phyloP scores from a whole-genome alignment of 2,113 vertebrate genomes.

The Cavia aperea region DNA sequence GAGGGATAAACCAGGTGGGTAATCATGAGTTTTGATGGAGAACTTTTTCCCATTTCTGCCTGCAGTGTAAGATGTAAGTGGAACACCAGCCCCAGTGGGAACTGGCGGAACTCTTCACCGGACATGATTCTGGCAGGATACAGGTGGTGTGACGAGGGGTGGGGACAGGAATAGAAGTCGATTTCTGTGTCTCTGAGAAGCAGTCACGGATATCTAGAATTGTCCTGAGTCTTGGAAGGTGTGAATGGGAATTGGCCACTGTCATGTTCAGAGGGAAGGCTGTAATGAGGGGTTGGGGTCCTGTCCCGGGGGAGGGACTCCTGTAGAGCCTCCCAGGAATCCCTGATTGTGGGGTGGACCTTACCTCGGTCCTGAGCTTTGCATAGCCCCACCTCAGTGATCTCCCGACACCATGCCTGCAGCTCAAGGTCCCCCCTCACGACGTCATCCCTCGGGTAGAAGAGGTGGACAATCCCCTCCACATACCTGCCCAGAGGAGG shows the following conservation, averaged over 20 bases:
- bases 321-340: not conserved
- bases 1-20: not conserved
- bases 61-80: not conserved
- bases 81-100: not conserved
- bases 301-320: not conserved
- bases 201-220: not conserved
- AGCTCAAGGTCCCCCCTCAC: slow-evolving; percentile 75
- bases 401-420: slow-evolving; percentile 79
- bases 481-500: slow-evolving; percentile 76
- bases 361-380: slow-evolving; percentile 66
- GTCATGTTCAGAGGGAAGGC: not conserved
- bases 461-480: slow-evolving; percentile 52
- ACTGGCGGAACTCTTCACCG: not conserved
- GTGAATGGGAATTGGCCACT: not conserved
- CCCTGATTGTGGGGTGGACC: not conserved
- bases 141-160: not conserved
- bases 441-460: slow-evolving; percentile 56
- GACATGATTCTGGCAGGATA: not conserved
- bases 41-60: not conserved
- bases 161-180: not conserved
- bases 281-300: not conserved
- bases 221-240: not conserved
- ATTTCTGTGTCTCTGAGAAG: not conserved
- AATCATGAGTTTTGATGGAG: not conserved
- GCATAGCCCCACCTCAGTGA: slow-evolving; percentile 69